These are phyloP conservation scores for Megalurothrips usitatus DNA, from an alignment of 2,888 invertebrate species.

Conservation along the genomic window DNA sequence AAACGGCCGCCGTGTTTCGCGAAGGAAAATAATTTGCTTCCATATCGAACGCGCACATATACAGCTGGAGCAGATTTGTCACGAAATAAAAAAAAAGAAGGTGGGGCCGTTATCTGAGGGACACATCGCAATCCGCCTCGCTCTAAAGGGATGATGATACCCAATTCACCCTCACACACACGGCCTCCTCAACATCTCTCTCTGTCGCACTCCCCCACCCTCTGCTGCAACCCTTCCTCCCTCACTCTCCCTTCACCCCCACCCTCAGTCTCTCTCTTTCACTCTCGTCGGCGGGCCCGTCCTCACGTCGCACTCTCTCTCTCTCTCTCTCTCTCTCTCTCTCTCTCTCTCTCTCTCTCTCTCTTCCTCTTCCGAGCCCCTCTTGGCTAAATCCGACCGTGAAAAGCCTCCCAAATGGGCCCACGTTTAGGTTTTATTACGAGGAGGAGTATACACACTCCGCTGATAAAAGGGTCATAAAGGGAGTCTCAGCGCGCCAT, in stretches of 20 bases:
- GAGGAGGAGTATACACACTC: slow-evolving; percentile 23
- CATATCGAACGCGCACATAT: no score
- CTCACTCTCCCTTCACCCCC: background rate
- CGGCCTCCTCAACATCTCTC: background rate
- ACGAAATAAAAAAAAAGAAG: no score
- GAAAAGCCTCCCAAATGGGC: slow-evolving; percentile 25
- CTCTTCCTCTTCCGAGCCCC: slow-evolving; percentile 28
- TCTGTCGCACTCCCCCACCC: background rate
- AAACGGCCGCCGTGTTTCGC: no score
- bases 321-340: background rate
- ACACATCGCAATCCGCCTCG: no score
- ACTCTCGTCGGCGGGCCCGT: background rate
- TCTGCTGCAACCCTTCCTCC: background rate
- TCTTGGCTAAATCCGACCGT: slow-evolving; percentile 15
- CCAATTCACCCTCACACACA: no score
- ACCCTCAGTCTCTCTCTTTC: background rate
- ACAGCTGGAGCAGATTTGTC: no score
- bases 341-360: slow-evolving; percentile 27
- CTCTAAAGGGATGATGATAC: no score
- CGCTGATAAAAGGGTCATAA: slow-evolving; percentile 31
- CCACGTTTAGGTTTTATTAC: slow-evolving; percentile 26
- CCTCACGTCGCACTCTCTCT: background rate
- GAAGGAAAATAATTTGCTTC: no score
- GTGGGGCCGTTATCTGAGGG: no score
- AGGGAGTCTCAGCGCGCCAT: slow-evolving; percentile 10